Percentiles rank a stretch among this genome's conserved stretches.
These are phyloP conservation scores for Ips nitidus DNA, from an alignment of 1,140 invertebrate species.

Conservation along the genomic window DNA sequence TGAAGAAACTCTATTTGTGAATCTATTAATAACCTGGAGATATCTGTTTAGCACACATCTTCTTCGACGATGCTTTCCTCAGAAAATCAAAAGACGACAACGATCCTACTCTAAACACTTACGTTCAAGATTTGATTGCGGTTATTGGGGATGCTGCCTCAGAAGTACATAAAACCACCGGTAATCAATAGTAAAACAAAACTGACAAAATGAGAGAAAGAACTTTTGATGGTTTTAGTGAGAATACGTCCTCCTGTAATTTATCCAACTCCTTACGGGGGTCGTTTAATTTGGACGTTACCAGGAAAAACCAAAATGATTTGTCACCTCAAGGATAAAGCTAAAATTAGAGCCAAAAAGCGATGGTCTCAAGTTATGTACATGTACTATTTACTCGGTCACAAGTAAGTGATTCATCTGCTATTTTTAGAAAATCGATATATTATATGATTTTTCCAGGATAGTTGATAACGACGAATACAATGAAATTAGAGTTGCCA, in stretches of 20 bases:
- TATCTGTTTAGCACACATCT: conserved; percentile 76
- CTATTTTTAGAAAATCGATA: no score
- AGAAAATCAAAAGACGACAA: conserved; percentile 66
- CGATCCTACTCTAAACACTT: conserved; percentile 77
- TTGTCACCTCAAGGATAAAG: conserved; percentile 87
- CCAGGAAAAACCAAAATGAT: conserved; percentile 85
- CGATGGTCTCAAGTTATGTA: conserved; percentile 90
- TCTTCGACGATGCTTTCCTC: conserved; percentile 88
- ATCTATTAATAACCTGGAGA: neutral
- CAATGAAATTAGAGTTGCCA: conserved; percentile 62
- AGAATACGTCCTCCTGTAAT: conserved; percentile 73
- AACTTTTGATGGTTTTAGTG: no score
- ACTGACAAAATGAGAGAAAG: no score
- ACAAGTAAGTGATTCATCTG: conserved; percentile 54
- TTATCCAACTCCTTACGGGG: conserved; percentile 84
- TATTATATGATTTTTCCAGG: conserved; percentile 7
- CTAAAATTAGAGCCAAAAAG: conserved; percentile 83
- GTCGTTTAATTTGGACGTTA: conserved; percentile 79
- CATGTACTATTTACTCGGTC: conserved; percentile 90
- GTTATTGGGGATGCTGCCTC: conserved; percentile 75
- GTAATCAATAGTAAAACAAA: no score
- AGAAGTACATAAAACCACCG: conserved; percentile 69
- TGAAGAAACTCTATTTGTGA: no score
- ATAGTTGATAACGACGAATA: conserved; percentile 64
- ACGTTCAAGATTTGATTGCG: conserved; percentile 75